Base-by-base conservation (phyloP, 2,888 invertebrate species). In the Chymomyza amoena region DNA sequence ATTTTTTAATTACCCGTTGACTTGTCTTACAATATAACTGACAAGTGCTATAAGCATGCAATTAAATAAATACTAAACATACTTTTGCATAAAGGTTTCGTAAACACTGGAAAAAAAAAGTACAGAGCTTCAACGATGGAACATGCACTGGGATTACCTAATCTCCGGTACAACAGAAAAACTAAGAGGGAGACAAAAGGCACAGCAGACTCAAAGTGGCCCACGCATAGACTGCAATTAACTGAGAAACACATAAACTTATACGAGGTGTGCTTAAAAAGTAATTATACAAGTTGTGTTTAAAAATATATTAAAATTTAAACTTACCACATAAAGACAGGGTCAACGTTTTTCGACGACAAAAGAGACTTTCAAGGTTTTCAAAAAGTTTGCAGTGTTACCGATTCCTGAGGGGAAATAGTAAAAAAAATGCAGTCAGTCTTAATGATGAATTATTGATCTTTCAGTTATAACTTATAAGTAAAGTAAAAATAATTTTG, bases 201-300 rank as follows among this genome's bases (percentile, higher is more conserved):
- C 54, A 51, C 51, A 51, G 9, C 15, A 51, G 51, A 51, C 51
- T 51, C 69, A 61, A 51, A 67, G 56, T 72, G 61, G 75, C 82
- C 86, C 84, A 82, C 82, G 84, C 82, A 77, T 67, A 73, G 78
- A 64, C 71, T 59, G 80, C 68, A 82, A 82, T 85, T 82, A 80
- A 73, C 81, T 80, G 73, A 7, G 28, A 28, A 59, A 45, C 13
- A 45, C 39, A 45, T 13, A 45, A 45, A 45, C 32, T 32, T 32
- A 9, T 32, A 9, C 32, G 32, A 32, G 32, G 32, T 32, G 32
- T 32, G 32, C 7, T 32, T 4, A 9, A 32, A 32, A 32, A 9
- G 7, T 32, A 32, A 6, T 9, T 32, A 32, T 0, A 32, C 25
- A 4, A 25, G 25, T 4, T 25, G 25, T 25, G 25, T 25, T 25